Percentiles rank a stretch among this genome's conserved stretches.
Conservation (phyloP, 2,113 vertebrate genomes). For the Patagioenas fasciata region DNA sequence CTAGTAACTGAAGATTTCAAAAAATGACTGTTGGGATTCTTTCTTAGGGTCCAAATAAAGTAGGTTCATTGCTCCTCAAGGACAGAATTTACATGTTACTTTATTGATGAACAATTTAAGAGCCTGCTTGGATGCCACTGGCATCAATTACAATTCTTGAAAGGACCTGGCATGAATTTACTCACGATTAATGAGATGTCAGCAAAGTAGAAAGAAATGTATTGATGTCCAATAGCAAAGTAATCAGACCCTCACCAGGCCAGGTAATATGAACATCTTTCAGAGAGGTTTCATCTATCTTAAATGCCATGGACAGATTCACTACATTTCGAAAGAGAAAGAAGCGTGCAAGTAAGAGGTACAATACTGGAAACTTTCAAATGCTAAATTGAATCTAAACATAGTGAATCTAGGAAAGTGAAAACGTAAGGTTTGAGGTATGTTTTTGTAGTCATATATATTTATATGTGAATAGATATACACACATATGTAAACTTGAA, state of each 20-base stretch:
- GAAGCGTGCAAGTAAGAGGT: neutral
- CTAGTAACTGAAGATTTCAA: neutral
- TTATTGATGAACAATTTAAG: constrained; percentile 73
- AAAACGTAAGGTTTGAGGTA: neutral
- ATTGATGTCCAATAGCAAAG: constrained; percentile 78
- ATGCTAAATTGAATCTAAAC: neutral
- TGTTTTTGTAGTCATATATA: neutral
- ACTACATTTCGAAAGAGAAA: constrained; percentile 34
- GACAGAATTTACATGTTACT: constrained; percentile 68
- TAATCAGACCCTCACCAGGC: constrained; percentile 68
- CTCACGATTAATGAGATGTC: constrained; percentile 72
- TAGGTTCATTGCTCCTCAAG: constrained; percentile 48
- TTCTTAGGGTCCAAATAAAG: neutral
- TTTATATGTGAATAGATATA: neutral
- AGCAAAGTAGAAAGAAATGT: constrained; percentile 66
- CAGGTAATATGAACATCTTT: constrained; percentile 71
- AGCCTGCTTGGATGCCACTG: constrained; percentile 47
- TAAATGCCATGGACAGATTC: constrained; percentile 7
- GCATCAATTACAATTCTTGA: constrained; percentile 67
- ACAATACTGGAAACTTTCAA: neutral
- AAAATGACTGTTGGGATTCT: neutral
- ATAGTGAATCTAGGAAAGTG: neutral
- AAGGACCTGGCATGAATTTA: constrained; percentile 65
- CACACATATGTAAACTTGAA: neutral
- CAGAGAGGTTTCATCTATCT: constrained; percentile 64